phyloP scores from a whole-genome alignment of 2,113 vertebrate species.

The Phoxinus phoxinus region DNA sequence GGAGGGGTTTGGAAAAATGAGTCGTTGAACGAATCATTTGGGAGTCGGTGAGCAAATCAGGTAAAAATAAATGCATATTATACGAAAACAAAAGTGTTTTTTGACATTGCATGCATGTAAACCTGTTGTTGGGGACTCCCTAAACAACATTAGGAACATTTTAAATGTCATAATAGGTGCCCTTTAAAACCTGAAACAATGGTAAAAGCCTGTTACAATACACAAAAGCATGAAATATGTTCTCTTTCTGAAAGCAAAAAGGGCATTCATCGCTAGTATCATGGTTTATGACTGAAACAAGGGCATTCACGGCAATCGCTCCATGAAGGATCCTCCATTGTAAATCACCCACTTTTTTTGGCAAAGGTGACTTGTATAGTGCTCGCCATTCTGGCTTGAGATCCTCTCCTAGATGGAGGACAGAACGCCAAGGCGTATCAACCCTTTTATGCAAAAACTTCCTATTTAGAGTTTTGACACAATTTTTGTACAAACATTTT shows the following conservation, averaged over 20 bases:
- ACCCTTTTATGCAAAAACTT: background rate
- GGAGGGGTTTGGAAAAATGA: too few relatives aligned
- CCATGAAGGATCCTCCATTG: background rate
- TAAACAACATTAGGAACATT: too few relatives aligned
- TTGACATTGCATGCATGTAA: too few relatives aligned
- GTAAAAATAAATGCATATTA: too few relatives aligned
- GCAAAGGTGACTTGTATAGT: background rate
- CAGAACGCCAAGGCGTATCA: background rate
- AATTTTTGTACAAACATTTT: background rate
- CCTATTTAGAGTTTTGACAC: background rate
- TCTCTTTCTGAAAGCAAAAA: background rate
- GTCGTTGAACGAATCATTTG: too few relatives aligned
- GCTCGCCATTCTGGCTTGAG: background rate
- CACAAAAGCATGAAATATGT: too few relatives aligned
- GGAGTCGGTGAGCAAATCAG: too few relatives aligned
- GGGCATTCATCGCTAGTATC: background rate
- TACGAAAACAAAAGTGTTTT: too few relatives aligned
- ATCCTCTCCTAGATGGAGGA: background rate
- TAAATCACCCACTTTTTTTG: background rate
- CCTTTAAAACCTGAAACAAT: too few relatives aligned
- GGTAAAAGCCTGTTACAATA: too few relatives aligned
- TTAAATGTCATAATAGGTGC: too few relatives aligned
- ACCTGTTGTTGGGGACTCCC: too few relatives aligned
- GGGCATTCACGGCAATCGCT: background rate
- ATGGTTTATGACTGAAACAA: background rate